Percentiles rank a stretch among this genome's conserved stretches.
Evolutionary conservation across 2,888 invertebrate species (phyloP).

Genomic region (Euplexia lucipara): DNA sequence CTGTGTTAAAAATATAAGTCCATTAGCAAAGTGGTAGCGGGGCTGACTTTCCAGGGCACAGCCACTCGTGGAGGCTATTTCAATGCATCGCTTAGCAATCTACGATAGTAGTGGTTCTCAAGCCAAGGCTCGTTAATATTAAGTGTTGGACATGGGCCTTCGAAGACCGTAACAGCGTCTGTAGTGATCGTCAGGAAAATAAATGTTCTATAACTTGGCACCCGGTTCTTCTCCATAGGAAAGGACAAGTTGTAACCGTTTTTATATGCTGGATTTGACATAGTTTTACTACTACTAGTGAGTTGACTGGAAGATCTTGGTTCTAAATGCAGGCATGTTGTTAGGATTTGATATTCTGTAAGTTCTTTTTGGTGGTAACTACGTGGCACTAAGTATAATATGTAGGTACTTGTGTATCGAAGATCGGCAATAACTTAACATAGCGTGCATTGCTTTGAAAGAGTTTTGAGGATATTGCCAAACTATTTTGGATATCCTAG

Average conservation of each 20-base stretch:
- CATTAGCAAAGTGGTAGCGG: constrained; percentile 20
- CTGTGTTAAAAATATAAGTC: constrained; percentile 20
- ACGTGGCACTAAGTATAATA: constrained; percentile 7
- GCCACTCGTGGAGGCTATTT: background rate
- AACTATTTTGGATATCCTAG: background rate
- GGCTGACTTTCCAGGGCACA: background rate
- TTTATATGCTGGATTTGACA: no score
- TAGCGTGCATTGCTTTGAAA: constrained; percentile 15
- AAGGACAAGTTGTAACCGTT: background rate
- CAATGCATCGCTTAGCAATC: constrained; percentile 3
- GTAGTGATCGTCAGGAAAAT: constrained; percentile 8
- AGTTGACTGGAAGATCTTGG: no score
- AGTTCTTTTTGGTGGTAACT: background rate
- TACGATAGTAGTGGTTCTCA: constrained; percentile 26
- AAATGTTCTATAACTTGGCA: constrained; percentile 20
- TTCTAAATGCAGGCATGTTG: background rate
- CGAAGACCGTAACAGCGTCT: constrained; percentile 11
- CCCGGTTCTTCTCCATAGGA: background rate
- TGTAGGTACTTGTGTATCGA: constrained; percentile 39
- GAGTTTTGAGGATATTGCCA: constrained; percentile 26
- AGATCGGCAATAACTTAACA: constrained; percentile 66
- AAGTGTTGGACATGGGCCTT: constrained; percentile 28
- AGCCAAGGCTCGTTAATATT: constrained; percentile 41
- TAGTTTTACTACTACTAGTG: no score
- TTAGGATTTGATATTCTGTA: constrained; percentile 24